Evolutionary conservation across 2,888 invertebrate genomes (phyloP), one percentile per base, ranked within the genome.

Genomic region (Drosophila nr. fundita): DNA sequence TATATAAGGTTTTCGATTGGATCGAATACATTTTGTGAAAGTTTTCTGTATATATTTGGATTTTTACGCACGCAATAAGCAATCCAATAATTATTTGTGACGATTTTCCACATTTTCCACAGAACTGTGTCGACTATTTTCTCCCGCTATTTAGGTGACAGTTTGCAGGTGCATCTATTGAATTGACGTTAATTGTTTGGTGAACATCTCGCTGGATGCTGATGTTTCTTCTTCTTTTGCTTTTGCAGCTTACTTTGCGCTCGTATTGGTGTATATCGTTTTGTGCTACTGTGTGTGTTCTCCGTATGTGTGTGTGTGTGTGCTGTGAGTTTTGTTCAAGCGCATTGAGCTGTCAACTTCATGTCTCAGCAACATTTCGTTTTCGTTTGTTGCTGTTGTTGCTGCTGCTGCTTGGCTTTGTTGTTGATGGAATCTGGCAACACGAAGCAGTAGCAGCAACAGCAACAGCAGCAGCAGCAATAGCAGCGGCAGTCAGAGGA

Each of bases 311-410:
- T 58, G 61, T 30, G 57, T 62, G 58, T 50, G 62, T 53, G 29
- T 75, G 34, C 63, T 66, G 72, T 73, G 87, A 79, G 89, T 90
- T 90, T 88, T 90, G 89, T 90, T 91, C 87, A 81, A 87, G 91
- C 83, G 91, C 92, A 91, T 91, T 92, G 91, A 91, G 91, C 91
- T 91, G 91, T 87, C 91, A 91, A 87, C 87, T 91, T 90, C 90
- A 91, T 91, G 87, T 91, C 91, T 91, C 89, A 83, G 89, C 90
- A 86, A 77, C 90, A 83, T 87, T 87, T 91, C 89, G 90, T 91
- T 87, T 85, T 89, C 90, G 88, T 85, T 90, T 78, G 78, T 73
- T 68, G 68, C 67, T 83, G 72, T 42, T 86, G 73, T 30, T 74
- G 69, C 48, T 80, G 69, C 24, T 66, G 68, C 24, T 66, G 68